Base-by-base conservation (phyloP, 2,113 vertebrate genomes). In the Cygnus buccinator region DNA sequence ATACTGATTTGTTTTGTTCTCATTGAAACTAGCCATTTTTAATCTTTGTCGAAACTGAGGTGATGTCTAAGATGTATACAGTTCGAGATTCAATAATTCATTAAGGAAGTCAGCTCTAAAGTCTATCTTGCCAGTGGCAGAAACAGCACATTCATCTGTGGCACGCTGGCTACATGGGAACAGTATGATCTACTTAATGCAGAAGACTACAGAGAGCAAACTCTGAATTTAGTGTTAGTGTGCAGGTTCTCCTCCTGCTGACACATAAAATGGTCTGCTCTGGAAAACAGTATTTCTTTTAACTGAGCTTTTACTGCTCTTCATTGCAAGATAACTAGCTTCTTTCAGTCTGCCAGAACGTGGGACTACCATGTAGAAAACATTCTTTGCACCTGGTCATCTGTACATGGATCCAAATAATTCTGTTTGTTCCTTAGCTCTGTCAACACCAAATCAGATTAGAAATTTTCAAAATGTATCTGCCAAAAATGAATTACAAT, bases 401-500 rank as follows among this genome's bases (percentile, higher is more conserved):
- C 87, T 93, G 84, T 88, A 91, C 74, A 43, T 70, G 74, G 84
- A 55, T 93, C 7, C 50, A 89, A 76, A 57, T 87, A 94, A 83
- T 89, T 95, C 87, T 91, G 48, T 96, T 93, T 97, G 33, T 87
- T 96, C 81, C 86, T 92, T 71, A 85, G 73, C 92, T 98, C 94
- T 76, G 57, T 90, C 95, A 97, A 89, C 58, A 95, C 54, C 82
- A 95, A 95, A 96, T 74, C 89, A 68, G 19, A 89, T 75, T 68
- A 91, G 88, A 97, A 95, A 96, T 95, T 79, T 73, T 90, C 89
- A 76, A 66, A 46, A 76, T 7, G 33, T 63, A 87, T 87, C 84
- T 92, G 65, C 89, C 86, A 95, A 84, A 97, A 96, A 41, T 44
- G 43, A 92, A 93, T 96, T 94, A 91, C 94, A 97, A 96, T 77